A percentile compares a stretch with the other conserved stretches of the same genome.
Conservation (phyloP, 2,113 vertebrate genomes). For the Pristiophorus japonicus region DNA sequence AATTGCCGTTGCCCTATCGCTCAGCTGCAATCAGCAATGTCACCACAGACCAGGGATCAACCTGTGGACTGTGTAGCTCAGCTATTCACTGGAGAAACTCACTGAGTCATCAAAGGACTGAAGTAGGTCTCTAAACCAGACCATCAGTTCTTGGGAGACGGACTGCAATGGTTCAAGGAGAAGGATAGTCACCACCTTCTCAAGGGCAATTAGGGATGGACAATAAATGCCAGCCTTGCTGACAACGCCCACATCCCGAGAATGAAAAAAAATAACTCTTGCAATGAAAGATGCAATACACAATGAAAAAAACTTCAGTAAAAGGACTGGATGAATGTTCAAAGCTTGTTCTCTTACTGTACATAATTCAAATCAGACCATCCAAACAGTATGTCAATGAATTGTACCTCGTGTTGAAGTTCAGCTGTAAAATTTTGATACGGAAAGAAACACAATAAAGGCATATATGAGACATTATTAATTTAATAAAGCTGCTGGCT, state of each 20-base stretch:
- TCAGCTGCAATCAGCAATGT: not conserved
- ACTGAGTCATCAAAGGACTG: not conserved
- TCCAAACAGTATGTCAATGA: no score
- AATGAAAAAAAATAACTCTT: not conserved
- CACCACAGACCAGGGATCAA: not conserved
- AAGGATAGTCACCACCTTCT: not conserved
- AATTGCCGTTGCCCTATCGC: not conserved
- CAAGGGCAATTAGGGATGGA: no score
- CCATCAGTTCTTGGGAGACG: not conserved
- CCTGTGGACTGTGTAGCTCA: not conserved
- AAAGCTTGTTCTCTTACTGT: not conserved
- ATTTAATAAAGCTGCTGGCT: not conserved
- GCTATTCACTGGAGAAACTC: not conserved
- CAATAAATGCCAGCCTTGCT: not conserved
- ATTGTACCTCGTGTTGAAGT: not conserved
- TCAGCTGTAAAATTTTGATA: not conserved
- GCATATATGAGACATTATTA: not conserved
- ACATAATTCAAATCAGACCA: not conserved
- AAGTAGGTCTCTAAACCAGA: not conserved
- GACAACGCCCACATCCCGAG: not conserved
- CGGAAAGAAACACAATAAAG: not conserved
- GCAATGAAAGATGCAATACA: not conserved
- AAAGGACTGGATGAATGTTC: not conserved
- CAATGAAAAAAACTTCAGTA: not conserved
- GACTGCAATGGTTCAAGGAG: not conserved